Base-by-base conservation (phyloP, 2,888 invertebrate species). In the Synanthedon vespiformis region DNA sequence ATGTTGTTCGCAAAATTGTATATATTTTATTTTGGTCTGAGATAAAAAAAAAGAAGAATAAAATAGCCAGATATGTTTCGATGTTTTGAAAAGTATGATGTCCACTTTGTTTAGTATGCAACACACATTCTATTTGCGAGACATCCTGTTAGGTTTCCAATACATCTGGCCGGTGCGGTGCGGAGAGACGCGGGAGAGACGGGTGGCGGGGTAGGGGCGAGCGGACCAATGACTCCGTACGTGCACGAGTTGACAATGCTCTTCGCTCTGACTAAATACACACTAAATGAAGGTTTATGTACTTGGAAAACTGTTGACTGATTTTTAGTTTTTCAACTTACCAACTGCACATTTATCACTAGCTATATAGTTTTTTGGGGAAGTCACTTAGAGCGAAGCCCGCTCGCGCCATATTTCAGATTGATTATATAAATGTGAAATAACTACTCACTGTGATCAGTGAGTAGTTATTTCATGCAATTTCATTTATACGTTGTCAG, bases 61-160 rank as follows among this genome's bases (percentile, higher is more conserved):
- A 22, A 34, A 10, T 34, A 34, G 34, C 34, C 2, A 34, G 34
- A 34, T 34, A 34, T 34, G 8, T 34, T 34, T 34, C 8, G 8
- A 34, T 34, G 34, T 10, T 34, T 10, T 34, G 10, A 1, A 34
- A 10, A 34, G 34, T 34, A 13, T 14, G 44, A 44, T 44, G 44
- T 44, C 13, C 13, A 2, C 12, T 44, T 53, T 58, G 65, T 65
- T 77, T 68, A 65, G 78, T 75, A 83, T 81, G 77, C 81, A 70
- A 65, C 59, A 59, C 74, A 68, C 77, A 77, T 77, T 70, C 72
- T 81, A 80, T 83, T 84, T 83, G 80, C 75, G 74, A 80, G 82
- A 82, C 80, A 80, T 82, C 80, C 80, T 83, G 84, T 84, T 85
- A 79, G 84, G 77, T 84, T 81, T 85, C 84, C 84, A 80, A 86